Percentiles rank a stretch among this genome's conserved stretches.
phyloP scores from a whole-genome alignment of 1,140 invertebrate genomes.

The Trichoplusia ni region DNA sequence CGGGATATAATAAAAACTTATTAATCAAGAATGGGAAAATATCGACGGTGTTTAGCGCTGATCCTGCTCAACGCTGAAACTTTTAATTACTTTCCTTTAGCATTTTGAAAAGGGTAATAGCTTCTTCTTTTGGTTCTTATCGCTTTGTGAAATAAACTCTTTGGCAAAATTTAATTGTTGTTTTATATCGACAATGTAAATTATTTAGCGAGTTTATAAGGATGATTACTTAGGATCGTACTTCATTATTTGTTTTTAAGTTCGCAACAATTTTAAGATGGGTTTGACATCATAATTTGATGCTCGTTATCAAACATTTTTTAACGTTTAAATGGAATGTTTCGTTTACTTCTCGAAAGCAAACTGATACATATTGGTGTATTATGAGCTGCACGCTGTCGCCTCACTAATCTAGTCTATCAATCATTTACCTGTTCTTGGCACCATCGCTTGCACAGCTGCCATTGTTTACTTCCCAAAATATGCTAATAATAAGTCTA shows the following conservation, averaged over 20 bases:
- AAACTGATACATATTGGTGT: too few relatives aligned
- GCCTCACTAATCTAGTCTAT: constrained; percentile 13
- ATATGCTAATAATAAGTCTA: neutral
- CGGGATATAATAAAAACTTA: constrained; percentile 32
- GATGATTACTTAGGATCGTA: constrained; percentile 2
- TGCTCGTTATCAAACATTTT: too few relatives aligned
- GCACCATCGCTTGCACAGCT: neutral
- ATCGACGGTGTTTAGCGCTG: constrained; percentile 38
- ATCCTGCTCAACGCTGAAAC: constrained; percentile 43
- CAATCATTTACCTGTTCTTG: constrained; percentile 24
- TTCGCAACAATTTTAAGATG: neutral
- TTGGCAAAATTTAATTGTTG: constrained; percentile 26
- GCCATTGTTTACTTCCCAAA: constrained; percentile 4
- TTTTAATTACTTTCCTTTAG: constrained; percentile 58
- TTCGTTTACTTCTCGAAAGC: too few relatives aligned
- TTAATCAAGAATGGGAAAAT: constrained; percentile 37
- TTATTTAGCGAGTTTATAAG: neutral
- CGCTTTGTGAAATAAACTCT: constrained; percentile 29
- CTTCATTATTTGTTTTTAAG: constrained; percentile 7
- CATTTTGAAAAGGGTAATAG: constrained; percentile 46
- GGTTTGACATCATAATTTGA: neutral
- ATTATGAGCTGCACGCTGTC: constrained; percentile 5
- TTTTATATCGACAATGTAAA: constrained; percentile 12
- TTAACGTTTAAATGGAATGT: too few relatives aligned
- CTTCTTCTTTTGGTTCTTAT: constrained; percentile 23